Evolutionary conservation across 2,888 invertebrate species (phyloP), one percentile per base, ranked within the genome.

Genomic region (Tineola bisselliella): DNA sequence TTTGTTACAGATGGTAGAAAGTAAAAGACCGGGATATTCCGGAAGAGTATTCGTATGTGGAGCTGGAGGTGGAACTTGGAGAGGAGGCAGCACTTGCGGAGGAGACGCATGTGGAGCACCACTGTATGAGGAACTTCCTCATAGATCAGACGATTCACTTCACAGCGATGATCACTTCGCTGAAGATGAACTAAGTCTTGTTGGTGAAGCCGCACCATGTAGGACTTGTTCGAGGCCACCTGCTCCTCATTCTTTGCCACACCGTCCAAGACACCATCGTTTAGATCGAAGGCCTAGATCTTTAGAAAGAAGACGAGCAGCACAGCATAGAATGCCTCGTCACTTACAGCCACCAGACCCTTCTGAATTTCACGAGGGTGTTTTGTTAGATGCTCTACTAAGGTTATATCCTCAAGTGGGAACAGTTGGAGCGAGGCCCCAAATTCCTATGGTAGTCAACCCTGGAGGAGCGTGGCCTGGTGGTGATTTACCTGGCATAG

Each of bases 161-260:
- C 91, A 91, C 71, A 94, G 93, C 71, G 94, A 94, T 72, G 94
- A 94, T 70, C 94, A 94, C 71, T 94, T 94, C 72, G 94, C 94
- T 59, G 94, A 94, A 79, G 94, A 94, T 73, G 94, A 94, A 72
- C 87, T 94, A 12, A 92, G 87, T 62, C 75, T 87, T 11, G 87
- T 86, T 0, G 88, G 78, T 65, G 88, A 77, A 77, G 84, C 82
- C 60, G 87, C 81, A 8, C 87, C 80, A 11, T 87, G 86, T 70
- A 75, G 86, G 64, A 81, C 83, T 52, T 84, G 84, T 63, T 88
- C 88, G n/a, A 82, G 84, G 69, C 88, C 87, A 61, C 84, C 79
- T 63, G 83, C 77, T 25, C 87, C 79, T 0, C 86, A 84, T 66
- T 89, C 76, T 12, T 75, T 80, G 62, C 89, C 91, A 62, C 91